These are phyloP conservation scores for Ctenomys sociabilis DNA, from an alignment of 2,113 vertebrate species.

Conservation along the genomic window DNA sequence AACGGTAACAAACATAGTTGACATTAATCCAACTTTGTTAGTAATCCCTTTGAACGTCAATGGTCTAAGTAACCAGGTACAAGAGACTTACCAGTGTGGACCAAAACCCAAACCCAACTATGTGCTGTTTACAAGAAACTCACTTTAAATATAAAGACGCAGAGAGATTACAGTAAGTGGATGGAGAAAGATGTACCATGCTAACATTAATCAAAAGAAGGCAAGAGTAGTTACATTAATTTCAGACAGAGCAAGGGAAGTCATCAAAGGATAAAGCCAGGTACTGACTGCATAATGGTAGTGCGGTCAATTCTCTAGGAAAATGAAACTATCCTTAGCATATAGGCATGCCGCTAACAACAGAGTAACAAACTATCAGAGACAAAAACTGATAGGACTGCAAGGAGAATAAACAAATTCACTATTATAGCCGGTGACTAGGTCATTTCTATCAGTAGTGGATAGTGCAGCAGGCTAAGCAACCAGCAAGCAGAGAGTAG, in stretches of 20 bases:
- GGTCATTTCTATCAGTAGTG: background rate
- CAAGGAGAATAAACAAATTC: background rate
- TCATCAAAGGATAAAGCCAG: background rate
- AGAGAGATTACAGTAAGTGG: background rate
- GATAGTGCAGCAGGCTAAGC: background rate
- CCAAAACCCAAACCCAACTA: background rate
- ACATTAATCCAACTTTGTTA: background rate
- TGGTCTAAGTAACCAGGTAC: background rate
- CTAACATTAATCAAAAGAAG: background rate
- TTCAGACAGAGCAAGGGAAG: background rate
- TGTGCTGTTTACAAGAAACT: background rate
- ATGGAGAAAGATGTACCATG: background rate
- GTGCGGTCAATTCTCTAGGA: background rate
- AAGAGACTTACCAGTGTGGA: background rate
- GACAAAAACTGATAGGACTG: background rate
- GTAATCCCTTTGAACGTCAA: background rate
- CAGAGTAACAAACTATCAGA: too few relatives aligned
- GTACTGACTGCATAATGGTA: too few relatives aligned
- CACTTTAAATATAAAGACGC: background rate
- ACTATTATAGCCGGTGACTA: background rate
- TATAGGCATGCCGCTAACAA: background rate
- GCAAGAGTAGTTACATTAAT: background rate
- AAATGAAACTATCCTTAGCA: background rate
- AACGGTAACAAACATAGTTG: background rate
- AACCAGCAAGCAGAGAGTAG: background rate